These are phyloP conservation scores for Leptopterna dolabrata DNA, from an alignment of 2,888 invertebrate species.

Conservation along the genomic window DNA sequence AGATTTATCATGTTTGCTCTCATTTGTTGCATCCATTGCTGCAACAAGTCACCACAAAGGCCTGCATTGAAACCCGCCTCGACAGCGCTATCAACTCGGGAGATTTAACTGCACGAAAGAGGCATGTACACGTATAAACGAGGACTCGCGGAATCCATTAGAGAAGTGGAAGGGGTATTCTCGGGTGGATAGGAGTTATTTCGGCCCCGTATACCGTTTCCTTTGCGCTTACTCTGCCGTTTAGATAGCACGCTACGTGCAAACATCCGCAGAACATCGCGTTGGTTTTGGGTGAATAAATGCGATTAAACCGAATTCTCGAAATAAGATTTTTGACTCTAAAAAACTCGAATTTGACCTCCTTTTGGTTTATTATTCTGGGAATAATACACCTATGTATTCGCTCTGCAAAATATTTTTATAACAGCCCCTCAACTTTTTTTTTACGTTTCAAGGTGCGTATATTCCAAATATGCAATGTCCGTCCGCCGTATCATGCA, in stretches of 20 bases:
- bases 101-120: not conserved
- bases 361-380: no score
- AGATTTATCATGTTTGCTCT: not conserved
- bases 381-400: no score
- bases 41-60: conserved; percentile 3
- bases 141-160: not conserved
- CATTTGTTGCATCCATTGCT: not conserved
- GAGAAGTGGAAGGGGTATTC: not conserved
- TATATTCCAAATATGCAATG: no score
- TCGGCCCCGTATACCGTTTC: not conserved
- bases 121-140: not conserved
- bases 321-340: no score
- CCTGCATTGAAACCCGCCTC: not conserved
- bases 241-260: not conserved
- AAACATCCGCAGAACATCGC: not conserved
- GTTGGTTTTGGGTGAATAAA: no score
- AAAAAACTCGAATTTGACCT: no score
- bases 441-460: no score
- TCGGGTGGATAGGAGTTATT: not conserved
- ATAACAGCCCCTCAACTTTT: no score
- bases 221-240: not conserved
- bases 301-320: no score
- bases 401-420: no score
- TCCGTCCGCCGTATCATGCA: no score
- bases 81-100: not conserved